Evolutionary conservation across 2,113 vertebrate genomes (phyloP).

Genomic region (Stictonetta naevosa): DNA sequence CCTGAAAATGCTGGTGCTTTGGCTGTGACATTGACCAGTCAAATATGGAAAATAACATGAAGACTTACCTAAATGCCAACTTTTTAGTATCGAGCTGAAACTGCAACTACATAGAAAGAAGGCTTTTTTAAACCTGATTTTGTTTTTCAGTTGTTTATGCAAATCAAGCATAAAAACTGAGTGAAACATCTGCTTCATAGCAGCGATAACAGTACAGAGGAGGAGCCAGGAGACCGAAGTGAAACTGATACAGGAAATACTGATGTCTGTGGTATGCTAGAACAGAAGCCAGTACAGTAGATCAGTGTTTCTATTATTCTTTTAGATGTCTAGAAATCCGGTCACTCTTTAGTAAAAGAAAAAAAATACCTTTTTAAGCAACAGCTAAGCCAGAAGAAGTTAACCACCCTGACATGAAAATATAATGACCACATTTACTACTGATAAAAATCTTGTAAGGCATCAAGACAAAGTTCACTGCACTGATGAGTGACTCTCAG

Average conservation of each 20-base stretch:
- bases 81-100: background rate
- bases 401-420: background rate
- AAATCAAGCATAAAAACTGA: constrained; percentile 22
- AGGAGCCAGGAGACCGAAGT: constrained; percentile 11
- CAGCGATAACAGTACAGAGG: background rate
- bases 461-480: background rate
- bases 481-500: background rate
- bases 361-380: background rate
- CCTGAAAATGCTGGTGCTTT: background rate
- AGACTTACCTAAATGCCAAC: background rate
- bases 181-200: constrained; percentile 43
- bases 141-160: constrained; percentile 39
- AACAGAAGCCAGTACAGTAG: background rate
- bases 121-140: background rate
- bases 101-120: background rate
- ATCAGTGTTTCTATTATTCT: background rate
- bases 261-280: background rate
- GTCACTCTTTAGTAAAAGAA: background rate
- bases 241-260: background rate
- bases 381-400: background rate
- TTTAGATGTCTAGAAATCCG: background rate
- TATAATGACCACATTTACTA: accelerated
- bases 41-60: background rate
- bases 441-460: background rate
- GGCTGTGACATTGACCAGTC: background rate